Conservation (phyloP, 2,797 vertebrate species). For the Smutsia temminckii region DNA sequence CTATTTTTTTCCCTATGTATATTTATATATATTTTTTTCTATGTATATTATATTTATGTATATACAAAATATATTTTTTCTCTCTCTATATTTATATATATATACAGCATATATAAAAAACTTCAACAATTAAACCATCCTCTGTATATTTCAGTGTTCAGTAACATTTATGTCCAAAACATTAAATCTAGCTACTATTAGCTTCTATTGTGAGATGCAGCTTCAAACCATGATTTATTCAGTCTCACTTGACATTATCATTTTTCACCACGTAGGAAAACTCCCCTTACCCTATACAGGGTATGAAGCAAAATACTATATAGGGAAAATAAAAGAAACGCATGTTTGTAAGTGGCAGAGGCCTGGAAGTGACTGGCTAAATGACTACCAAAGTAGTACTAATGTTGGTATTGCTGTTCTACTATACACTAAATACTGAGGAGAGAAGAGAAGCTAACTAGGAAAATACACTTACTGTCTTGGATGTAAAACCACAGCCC, state of each 20-base stretch:
- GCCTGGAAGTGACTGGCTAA: neutral
- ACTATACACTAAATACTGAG: neutral
- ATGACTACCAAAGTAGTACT: neutral
- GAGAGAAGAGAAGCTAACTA: neutral
- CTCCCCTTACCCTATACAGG: neutral
- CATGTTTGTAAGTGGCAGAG: neutral
- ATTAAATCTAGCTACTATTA: constrained; percentile 1
- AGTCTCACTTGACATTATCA: neutral
- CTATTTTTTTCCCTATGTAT: neutral
- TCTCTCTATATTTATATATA: too few relatives aligned
- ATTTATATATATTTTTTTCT: neutral
- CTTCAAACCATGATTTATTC: neutral
- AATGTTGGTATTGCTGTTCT: neutral
- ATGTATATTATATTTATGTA: too few relatives aligned
- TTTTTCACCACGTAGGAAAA: neutral
- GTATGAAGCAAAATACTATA: neutral
- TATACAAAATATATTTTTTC: too few relatives aligned
- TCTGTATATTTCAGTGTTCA: neutral
- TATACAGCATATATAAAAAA: neutral
- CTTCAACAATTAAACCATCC: neutral
- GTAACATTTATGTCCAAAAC: neutral
- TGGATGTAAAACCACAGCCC: constrained; percentile 94
- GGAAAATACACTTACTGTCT: constrained; percentile 90
- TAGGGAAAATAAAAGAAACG: neutral
- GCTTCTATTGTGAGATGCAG: neutral